These are phyloP conservation scores for Anguilla pacifica DNA, from an alignment of 2,797 vertebrate species.

Conservation along the genomic window DNA sequence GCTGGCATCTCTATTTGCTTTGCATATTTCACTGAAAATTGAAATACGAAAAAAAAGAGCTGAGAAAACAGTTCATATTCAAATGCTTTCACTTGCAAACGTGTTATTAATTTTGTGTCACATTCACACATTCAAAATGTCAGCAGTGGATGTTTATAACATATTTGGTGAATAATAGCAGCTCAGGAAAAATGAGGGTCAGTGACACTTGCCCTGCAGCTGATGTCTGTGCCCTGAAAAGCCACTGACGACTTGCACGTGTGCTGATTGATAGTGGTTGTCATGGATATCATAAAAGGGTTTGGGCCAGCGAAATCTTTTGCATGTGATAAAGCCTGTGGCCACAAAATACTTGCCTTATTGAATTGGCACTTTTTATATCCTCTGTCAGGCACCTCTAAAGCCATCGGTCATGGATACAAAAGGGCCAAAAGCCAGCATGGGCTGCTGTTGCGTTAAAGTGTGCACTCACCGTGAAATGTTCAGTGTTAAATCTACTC, in stretches of 20 bases:
- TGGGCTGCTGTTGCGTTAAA: background rate
- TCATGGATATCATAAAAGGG: conserved; percentile 32
- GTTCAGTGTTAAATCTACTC: background rate
- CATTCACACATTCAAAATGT: background rate
- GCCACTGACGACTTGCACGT: conserved; percentile 25
- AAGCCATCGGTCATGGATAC: background rate
- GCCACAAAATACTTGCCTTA: background rate
- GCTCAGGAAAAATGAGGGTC: conserved; percentile 19
- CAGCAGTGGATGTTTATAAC: background rate
- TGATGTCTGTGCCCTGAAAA: conserved; percentile 14
- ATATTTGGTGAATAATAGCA: conserved; percentile 25
- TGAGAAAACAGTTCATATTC: conserved; percentile 8
- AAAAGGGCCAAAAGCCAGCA: background rate
- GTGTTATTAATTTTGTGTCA: background rate
- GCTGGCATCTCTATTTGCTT: background rate
- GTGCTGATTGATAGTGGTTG: conserved; percentile 28
- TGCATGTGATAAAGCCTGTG: background rate
- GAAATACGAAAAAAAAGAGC: background rate
- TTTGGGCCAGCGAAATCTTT: conserved; percentile 18
- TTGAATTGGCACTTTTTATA: background rate
- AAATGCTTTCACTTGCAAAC: conserved; percentile 12
- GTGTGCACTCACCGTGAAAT: background rate
- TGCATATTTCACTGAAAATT: background rate
- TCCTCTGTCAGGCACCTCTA: background rate
- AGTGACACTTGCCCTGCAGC: conserved; percentile 16